phyloP scores from a whole-genome alignment of 2,797 vertebrate genomes.

The Ptychobarbus kaznakovi region DNA sequence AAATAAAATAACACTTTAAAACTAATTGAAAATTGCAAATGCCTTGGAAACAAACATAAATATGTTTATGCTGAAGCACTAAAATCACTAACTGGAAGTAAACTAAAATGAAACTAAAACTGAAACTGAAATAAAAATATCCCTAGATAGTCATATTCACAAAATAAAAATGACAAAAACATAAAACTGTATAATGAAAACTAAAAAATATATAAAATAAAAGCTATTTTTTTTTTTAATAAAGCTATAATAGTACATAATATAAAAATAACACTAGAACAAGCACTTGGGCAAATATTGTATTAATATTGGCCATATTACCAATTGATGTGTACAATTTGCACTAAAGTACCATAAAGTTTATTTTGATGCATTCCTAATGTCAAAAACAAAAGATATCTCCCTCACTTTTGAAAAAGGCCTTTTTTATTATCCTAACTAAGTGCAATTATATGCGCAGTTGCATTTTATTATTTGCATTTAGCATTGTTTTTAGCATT shows the following conservation, averaged over 20 bases:
- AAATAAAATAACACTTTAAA: neutral
- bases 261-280: neutral
- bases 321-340: neutral
- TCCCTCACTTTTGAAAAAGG: neutral
- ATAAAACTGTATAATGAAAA: neutral
- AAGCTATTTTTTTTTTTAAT: no score
- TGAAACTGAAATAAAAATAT: neutral
- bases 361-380: neutral
- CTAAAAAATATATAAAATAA: neutral
- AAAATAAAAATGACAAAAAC: neutral
- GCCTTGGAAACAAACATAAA: neutral
- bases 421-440: neutral
- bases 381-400: neutral
- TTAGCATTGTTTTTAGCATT: conserved; percentile 12
- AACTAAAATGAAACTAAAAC: neutral
- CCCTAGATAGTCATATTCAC: neutral
- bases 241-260: neutral
- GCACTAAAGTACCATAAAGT: neutral
- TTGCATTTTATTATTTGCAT: neutral
- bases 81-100: neutral
- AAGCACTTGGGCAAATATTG: neutral
- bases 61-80: neutral
- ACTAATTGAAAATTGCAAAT: neutral
- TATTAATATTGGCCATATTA: neutral
- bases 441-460: neutral